These are phyloP conservation scores for Forficula auricularia DNA, from an alignment of 1,140 invertebrate genomes.

Conservation along the genomic window DNA sequence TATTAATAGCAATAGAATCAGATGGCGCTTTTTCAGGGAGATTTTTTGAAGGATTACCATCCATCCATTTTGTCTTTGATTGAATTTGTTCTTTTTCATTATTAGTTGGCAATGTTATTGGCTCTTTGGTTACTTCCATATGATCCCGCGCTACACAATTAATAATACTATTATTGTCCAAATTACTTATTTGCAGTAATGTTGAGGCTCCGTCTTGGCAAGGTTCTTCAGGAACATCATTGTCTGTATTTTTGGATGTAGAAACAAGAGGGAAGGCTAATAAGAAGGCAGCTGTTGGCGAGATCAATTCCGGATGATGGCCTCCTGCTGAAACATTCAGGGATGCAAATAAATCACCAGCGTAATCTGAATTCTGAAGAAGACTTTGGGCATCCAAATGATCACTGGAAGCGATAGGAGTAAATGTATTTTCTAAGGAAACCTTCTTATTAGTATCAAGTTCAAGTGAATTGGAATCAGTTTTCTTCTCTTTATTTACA, in stretches of 20 bases:
- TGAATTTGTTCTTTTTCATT: too few species aligned
- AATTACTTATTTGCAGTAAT: slow-evolving; percentile 39
- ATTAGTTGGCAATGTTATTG: too few species aligned
- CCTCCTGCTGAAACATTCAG: slow-evolving; percentile 39
- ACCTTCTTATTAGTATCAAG: not conserved
- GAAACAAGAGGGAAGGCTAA: slow-evolving; percentile 56
- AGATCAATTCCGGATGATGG: slow-evolving; percentile 46
- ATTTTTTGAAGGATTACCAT: too few species aligned
- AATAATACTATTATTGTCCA: slow-evolving; percentile 21
- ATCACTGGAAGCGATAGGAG: slow-evolving; percentile 30
- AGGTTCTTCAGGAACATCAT: not conserved
- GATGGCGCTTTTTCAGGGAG: too few species aligned
- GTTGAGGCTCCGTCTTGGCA: slow-evolving; percentile 33
- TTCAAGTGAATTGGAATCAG: not conserved
- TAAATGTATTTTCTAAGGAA: slow-evolving; percentile 19
- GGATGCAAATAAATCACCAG: slow-evolving; percentile 52
- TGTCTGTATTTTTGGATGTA: slow-evolving; percentile 28
- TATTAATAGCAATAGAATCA: too few species aligned
- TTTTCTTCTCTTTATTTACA: slow-evolving; percentile 21
- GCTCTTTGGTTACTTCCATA: too few species aligned
- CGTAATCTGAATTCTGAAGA: slow-evolving; percentile 43
- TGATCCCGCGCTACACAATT: too few species aligned
- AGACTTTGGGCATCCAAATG: slow-evolving; percentile 24
- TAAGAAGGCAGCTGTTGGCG: slow-evolving; percentile 57
- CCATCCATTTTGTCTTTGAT: too few species aligned